These are phyloP conservation scores for Scelioninae gen. 1 DNA, from an alignment of 2,888 invertebrate genomes.

Conservation along the genomic window DNA sequence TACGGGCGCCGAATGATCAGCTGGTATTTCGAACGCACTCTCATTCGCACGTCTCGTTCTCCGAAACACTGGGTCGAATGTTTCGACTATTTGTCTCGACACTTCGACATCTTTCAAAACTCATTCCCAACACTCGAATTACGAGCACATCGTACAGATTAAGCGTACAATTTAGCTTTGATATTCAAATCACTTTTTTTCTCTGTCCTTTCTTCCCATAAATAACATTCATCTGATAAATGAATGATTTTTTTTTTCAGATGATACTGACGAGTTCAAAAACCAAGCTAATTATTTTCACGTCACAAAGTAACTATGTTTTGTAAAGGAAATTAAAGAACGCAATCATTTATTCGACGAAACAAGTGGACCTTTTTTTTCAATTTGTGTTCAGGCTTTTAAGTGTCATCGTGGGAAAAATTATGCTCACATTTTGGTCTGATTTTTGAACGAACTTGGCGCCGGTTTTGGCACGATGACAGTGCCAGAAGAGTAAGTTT, in stretches of 20 bases:
- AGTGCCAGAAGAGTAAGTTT: conserved; percentile 77
- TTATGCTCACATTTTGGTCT: conserved; percentile 1
- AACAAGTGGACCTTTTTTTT: conserved; percentile 1
- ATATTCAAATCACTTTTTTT: conserved; percentile 16
- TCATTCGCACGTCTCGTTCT: conserved; percentile 48
- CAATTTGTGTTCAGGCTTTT: conserved; percentile 23
- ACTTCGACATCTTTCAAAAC: not conserved
- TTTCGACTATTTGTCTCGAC: conserved; percentile 8
- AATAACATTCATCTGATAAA: not conserved
- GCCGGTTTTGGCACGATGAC: conserved; percentile 70
- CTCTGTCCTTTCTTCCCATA: too few species aligned
- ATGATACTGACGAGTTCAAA: not conserved
- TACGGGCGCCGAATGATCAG: conserved; percentile 43
- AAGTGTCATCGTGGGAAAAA: conserved; percentile 35
- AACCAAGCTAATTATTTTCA: not conserved
- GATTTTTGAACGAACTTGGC: not conserved
- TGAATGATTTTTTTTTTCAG: conserved; percentile 1
- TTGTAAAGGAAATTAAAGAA: not conserved
- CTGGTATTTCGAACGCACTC: conserved; percentile 50
- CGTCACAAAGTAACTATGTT: conserved; percentile 14
- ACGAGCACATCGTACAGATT: not conserved
- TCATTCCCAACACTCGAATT: not conserved
- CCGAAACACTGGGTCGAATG: conserved; percentile 22
- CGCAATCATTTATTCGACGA: not conserved
- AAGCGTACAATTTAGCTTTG: too few species aligned